A percentile compares a stretch with the other conserved stretches of the same genome.
These are phyloP conservation scores for Lepisosteus osseus DNA, from an alignment of 2,113 vertebrate species.

Conservation along the genomic window DNA sequence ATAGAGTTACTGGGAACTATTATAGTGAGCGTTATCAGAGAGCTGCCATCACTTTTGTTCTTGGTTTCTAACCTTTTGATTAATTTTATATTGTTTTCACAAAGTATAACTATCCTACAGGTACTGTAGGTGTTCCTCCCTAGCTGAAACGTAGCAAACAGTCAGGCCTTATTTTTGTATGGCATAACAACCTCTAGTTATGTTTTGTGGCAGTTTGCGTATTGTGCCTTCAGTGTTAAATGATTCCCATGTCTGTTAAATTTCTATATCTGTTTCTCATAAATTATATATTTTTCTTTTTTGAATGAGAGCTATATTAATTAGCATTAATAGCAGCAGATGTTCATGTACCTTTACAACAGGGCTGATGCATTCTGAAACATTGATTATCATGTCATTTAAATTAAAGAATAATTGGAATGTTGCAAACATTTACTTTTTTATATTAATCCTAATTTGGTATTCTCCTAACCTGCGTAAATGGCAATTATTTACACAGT, in stretches of 20 bases:
- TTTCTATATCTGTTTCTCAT: not conserved
- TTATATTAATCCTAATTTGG: constrained; percentile 5
- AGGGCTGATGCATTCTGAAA: constrained; percentile 5
- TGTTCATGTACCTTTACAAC: constrained; percentile 6
- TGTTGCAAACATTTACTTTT: constrained; percentile 21
- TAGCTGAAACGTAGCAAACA: not conserved
- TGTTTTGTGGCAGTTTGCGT: not conserved
- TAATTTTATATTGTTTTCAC: too few relatives aligned
- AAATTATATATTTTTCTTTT: not conserved
- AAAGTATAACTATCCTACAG: too few relatives aligned
- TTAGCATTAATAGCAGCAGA: constrained; percentile 14
- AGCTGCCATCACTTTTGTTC: too few relatives aligned
- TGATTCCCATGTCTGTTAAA: not conserved
- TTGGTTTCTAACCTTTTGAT: too few relatives aligned
- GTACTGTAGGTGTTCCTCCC: too few relatives aligned
- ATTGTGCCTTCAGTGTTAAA: not conserved
- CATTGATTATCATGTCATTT: constrained; percentile 8
- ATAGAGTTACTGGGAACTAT: too few relatives aligned
- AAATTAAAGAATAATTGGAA: constrained; percentile 14
- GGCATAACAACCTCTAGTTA: not conserved
- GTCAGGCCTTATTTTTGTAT: not conserved
- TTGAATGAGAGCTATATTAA: not conserved
- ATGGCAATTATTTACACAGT: constrained; percentile 9
- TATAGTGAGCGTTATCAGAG: too few relatives aligned
- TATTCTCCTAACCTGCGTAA: constrained; percentile 15